Conservation (phyloP, 2,888 invertebrate species). For the Bombylius major region DNA sequence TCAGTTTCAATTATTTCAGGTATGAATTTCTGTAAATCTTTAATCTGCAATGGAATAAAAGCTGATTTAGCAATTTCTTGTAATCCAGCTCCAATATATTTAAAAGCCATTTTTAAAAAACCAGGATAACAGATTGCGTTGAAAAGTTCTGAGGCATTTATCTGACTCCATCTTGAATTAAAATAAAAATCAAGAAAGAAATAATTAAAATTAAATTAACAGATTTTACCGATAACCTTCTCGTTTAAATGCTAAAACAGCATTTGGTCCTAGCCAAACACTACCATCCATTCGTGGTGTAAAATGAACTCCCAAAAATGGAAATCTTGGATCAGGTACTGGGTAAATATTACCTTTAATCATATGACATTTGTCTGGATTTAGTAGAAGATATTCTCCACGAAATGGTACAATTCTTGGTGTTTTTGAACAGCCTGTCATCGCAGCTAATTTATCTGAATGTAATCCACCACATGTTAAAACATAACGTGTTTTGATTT, state of each 20-base stretch:
- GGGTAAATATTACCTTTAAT: constrained; percentile 94
- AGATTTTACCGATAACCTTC: constrained; percentile 77
- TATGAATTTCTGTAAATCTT: constrained; percentile 69
- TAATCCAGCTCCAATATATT: constrained; percentile 66
- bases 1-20: constrained; percentile 65
- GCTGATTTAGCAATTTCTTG: constrained; percentile 73
- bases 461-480: constrained; percentile 92
- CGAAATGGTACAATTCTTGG: constrained; percentile 86
- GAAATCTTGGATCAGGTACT: constrained; percentile 91
- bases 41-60: constrained; percentile 63
- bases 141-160: constrained; percentile 57
- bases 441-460: constrained; percentile 77
- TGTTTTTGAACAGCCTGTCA: constrained; percentile 68
- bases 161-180: constrained; percentile 54
- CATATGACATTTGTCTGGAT: constrained; percentile 60
- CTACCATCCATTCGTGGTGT: constrained; percentile 94
- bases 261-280: constrained; percentile 96
- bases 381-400: constrained; percentile 86
- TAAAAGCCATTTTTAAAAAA: constrained; percentile 69
- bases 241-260: constrained; percentile 84
- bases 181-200: background rate
- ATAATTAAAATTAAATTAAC: constrained; percentile 4
- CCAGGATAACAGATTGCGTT: constrained; percentile 56
- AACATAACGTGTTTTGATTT: constrained; percentile 60
- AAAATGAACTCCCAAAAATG: constrained; percentile 95